Evolutionary conservation across 1,140 invertebrate genomes (phyloP), one percentile per base, ranked within the genome.

Genomic region (Panulirus ornatus): DNA sequence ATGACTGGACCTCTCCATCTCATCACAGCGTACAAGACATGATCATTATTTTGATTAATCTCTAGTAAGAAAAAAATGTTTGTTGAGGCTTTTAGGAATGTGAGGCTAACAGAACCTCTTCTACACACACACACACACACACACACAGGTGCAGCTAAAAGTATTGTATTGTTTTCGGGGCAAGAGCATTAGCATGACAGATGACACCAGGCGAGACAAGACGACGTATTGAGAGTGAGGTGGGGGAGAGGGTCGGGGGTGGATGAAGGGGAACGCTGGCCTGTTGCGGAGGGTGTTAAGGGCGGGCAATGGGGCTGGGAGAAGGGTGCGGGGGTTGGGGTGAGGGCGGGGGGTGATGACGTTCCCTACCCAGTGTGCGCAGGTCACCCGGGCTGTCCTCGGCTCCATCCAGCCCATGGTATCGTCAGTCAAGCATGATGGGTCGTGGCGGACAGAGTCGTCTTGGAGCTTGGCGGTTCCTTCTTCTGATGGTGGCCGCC

Each of bases 371-470:
- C 14, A 36, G 16, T 14, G 36, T 58, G n/a, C 27, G n/a, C 83
- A 5, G 3, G 6, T 0, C 66, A 0, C 63, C 36, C 19, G 42
- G 30, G 36, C 1, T 11, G 6, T 14, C 36, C 54, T 22, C 63
- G 22, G 44, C 47, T 63, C 11, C n/a, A n/a, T 36, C 22, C 71
- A 22, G n/a, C 78, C 14, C 34, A 6, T 38, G 2, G 0, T 3
- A 14, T 5, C 5, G n/a, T 44, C 83, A 84, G 66, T 84, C 63
- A 47, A 73, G 19, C 83, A 84, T 84, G 83, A 73, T 22, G 40
- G 30, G 11, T 16, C 83, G 83, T 16, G n/a, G 83, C 27, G 66
- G 11, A 44, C 27, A 42, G 40, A 84, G 14, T 30, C 78, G 78
- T 16, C 2, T 36, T 3, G 83, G 83, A 9, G 51, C 34, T 27